Percentiles rank a stretch among this genome's conserved stretches.
Conservation (phyloP, 1,140 invertebrate species). For the Amyelois transitella region DNA sequence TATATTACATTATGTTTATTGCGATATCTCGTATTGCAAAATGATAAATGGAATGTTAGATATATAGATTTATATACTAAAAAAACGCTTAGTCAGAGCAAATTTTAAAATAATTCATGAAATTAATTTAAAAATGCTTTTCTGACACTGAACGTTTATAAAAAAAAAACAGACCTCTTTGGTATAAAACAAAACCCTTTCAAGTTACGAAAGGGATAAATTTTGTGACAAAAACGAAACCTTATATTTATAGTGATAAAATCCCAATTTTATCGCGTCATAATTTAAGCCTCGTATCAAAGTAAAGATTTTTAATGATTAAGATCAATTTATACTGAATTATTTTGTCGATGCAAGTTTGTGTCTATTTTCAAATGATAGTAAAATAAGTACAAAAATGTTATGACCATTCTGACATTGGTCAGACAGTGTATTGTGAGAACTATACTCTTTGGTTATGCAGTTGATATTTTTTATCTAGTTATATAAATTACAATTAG, state of each 20-base stretch:
- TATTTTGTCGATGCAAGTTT: not conserved
- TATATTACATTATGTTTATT: not conserved
- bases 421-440: too few relatives aligned
- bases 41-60: not conserved
- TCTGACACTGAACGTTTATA: not conserved
- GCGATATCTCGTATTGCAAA: not conserved
- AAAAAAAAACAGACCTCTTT: conserved; percentile 40
- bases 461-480: too few relatives aligned
- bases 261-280: not conserved
- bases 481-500: too few relatives aligned
- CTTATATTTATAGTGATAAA: conserved; percentile 1
- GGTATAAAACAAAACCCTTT: conserved; percentile 30
- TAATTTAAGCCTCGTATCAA: not conserved
- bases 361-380: not conserved
- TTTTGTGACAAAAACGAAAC: conserved; percentile 11
- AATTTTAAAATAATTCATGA: not conserved
- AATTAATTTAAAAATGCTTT: too few relatives aligned
- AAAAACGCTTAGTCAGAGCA: not conserved
- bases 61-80: not conserved
- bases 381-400: too few relatives aligned
- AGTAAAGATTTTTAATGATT: not conserved
- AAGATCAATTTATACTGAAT: too few relatives aligned
- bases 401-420: too few relatives aligned
- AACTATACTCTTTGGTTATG: too few relatives aligned
- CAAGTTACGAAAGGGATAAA: conserved; percentile 1